Evolutionary conservation across 1,140 invertebrate genomes (phyloP), one percentile per base, ranked within the genome.

Genomic region (Formica exsecta): DNA sequence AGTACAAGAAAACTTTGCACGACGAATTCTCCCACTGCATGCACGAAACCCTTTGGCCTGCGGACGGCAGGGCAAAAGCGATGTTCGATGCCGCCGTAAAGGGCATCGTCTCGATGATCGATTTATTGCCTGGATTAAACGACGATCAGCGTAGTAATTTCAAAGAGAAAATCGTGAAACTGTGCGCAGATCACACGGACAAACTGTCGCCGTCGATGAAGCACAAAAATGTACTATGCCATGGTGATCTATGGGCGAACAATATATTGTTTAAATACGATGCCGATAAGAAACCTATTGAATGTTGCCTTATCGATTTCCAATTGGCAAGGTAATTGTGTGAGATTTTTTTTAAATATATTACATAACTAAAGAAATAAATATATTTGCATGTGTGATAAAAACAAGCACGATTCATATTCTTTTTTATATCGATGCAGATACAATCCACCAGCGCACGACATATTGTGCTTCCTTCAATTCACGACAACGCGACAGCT

Each of bases 161-260:
- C 2, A 91, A 90, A 16, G 22, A 90, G 8, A 93, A 86, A 59
- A 36, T 93, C 0, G 41, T 32, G 1, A 65, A 76, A 0, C 41
- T 91, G 19, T 83, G 86, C 1, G 29, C 11, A 0, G 48, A 90
- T 22, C 94, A 87, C 79, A 91, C 22, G 4, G 79, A 93, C 3
- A 94, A 96, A 11, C 92, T 95, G 41, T 93, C 94, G 71, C 95
- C 96, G 0, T 96, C 96, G 2, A 79, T 89, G 0, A 95, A 95
- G 79, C 95, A 94, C 54, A 94, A 94, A 51, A 95, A 95, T 48
- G 96, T 97, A 0, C 86, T 97, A 3, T 96, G 96, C 84, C 96
- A 97, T 77, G 96, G 96, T 0, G 97, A 97, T 92, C 90, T 96
- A n/a, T 97, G 96, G 96, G 93, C 95, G 0, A 96, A 96, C 77